Base-by-base conservation (phyloP, 2,113 vertebrate genomes). In the Tyto alba region DNA sequence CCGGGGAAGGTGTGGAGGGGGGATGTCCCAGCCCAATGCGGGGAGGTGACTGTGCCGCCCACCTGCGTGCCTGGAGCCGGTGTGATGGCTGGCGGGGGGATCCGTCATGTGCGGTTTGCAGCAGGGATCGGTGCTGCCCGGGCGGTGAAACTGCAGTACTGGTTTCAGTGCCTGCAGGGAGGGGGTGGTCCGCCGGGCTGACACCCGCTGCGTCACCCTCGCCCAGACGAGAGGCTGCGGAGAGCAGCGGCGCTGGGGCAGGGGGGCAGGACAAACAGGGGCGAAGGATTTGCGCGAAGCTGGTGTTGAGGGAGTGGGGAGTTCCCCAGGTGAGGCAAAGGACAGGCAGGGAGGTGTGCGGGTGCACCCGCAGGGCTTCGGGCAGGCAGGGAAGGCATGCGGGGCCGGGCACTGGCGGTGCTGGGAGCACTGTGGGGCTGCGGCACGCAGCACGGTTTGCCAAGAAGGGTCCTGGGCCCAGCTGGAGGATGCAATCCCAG, bases 121-220 rank as follows among this genome's bases (percentile, higher is more conserved):
- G 53, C 67, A 32, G 88, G 90, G 93, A 32, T 43, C 2, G 16
- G 94, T 16, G 88, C 59, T 67, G 59, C 48, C 48, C 1, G 13
- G 3, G 29, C 7, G 53, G 41, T 36, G 94, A 92, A 64, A 73
- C 16, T 13, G 66, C 79, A 30, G 89, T 0, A 3, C 79, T 29
- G 76, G 95, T 96, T 93, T 95, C 96, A 60, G 88, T 5, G 94
- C 96, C 95, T 80, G 88, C 88, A 80, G 95, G 88, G 55, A 16
- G 13, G 72, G 16, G 63, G 76, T 16, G 95, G 94, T 25, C 47
- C 22, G 0, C 84, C 62, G 3, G 0, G 40, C 57, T 91, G 91
- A 76, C 55, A 63, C 55, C 2, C 0, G 16, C 88, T 45, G 2
- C 11, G 43, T 95, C 93, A 96, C 16, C 68, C 76, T 52, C 27